Conservation (phyloP, 2,797 vertebrate species). For the Siniperca obscura region DNA sequence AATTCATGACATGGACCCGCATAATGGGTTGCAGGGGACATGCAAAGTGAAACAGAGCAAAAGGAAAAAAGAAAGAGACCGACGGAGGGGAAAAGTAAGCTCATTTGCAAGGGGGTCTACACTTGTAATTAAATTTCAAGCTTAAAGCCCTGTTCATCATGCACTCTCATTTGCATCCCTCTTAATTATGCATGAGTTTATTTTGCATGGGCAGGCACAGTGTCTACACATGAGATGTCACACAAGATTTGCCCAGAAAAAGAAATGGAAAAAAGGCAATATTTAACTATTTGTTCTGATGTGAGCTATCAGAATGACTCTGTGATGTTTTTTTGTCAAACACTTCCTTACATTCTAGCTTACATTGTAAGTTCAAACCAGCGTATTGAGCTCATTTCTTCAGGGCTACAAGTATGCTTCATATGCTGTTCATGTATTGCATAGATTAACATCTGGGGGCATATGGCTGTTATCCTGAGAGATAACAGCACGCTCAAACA, state of each 20-base stretch:
- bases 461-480: constrained; percentile 24
- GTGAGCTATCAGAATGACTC: constrained; percentile 20
- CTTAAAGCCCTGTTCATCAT: constrained; percentile 84
- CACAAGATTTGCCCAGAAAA: constrained; percentile 46
- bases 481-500: constrained; percentile 25
- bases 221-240: constrained; percentile 72
- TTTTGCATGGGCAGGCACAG: constrained; percentile 80
- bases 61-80: constrained; percentile 39
- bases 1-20: constrained; percentile 70
- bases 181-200: constrained; percentile 85
- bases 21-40: constrained; percentile 71
- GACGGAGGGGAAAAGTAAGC: constrained; percentile 70
- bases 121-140: constrained; percentile 84
- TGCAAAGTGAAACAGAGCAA: constrained; percentile 63
- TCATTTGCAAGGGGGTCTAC: constrained; percentile 79
- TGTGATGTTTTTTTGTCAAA: background rate
- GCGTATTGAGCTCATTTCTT: constrained; percentile 7
- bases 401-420: constrained; percentile 19
- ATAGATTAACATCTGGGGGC: constrained; percentile 5
- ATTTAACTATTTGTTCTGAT: constrained; percentile 53
- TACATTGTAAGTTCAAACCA: constrained; percentile 26
- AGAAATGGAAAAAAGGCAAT: constrained; percentile 20
- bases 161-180: constrained; percentile 81
- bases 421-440: constrained; percentile 25
- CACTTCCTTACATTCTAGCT: constrained; percentile 25